These are phyloP conservation scores for Siderastrea radians DNA, from an alignment of 92 coral and sea anemone species.

Conservation along the genomic window DNA sequence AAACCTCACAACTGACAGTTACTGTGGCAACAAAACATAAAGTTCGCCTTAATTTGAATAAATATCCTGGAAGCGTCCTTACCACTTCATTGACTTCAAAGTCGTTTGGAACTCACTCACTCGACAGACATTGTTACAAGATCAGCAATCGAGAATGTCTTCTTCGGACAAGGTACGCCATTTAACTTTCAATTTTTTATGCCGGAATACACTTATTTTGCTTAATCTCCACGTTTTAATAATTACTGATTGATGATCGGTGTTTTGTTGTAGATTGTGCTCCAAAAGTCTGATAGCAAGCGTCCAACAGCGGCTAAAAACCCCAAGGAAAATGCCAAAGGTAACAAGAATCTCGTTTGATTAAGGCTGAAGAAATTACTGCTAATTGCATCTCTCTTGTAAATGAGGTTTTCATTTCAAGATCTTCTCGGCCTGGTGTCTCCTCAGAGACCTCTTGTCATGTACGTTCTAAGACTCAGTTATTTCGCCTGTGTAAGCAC, in stretches of 20 bases:
- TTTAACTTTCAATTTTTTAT: neutral
- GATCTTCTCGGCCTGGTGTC: neutral
- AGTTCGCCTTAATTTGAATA: neutral
- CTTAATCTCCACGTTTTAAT: too few species aligned
- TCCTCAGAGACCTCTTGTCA: neutral
- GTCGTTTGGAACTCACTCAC: neutral
- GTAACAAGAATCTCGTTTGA: neutral
- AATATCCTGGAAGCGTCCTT: neutral
- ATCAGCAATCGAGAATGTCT: neutral
- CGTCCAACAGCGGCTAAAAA: neutral
- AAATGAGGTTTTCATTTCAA: neutral
- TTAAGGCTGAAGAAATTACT: too few species aligned
- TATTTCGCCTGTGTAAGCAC: neutral
- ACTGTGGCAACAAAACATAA: neutral
- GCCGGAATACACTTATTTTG: too few species aligned
- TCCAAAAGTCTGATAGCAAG: neutral
- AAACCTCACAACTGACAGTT: neutral
- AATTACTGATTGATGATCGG: neutral
- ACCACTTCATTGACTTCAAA: neutral
- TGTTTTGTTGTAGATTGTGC: neutral
- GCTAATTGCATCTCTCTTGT: neutral
- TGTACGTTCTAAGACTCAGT: too few species aligned
- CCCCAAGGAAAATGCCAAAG: neutral
- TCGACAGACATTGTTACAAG: too few species aligned
- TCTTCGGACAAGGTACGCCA: neutral